phyloP scores from a whole-genome alignment of 1,140 invertebrate species.

The Heliothis virescens region DNA sequence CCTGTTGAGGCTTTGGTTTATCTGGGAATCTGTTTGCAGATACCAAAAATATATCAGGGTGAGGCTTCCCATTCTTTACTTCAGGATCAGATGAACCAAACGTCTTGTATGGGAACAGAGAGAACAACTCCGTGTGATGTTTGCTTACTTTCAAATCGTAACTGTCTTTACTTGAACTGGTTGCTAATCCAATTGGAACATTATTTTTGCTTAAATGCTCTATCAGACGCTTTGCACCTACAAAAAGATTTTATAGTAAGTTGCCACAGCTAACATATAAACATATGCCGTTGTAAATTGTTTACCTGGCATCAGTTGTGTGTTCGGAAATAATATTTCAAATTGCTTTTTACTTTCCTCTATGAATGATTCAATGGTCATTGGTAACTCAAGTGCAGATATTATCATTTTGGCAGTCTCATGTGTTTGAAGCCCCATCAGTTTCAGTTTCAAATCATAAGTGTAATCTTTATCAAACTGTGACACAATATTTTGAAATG shows the following conservation, averaged over 20 bases:
- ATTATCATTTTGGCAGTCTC: constrained; percentile 88
- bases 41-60: constrained; percentile 92
- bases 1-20: constrained; percentile 86
- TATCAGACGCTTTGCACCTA: constrained; percentile 90
- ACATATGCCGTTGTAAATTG: not conserved
- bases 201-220: constrained; percentile 89
- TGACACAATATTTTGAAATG: constrained; percentile 89
- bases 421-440: constrained; percentile 91
- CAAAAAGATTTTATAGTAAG: constrained; percentile 56
- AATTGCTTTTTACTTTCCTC: constrained; percentile 81
- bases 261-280: not conserved
- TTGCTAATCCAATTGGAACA: constrained; percentile 91
- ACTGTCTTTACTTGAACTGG: constrained; percentile 88
- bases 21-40: constrained; percentile 89
- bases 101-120: constrained; percentile 89
- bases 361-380: constrained; percentile 90
- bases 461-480: constrained; percentile 91
- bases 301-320: constrained; percentile 89
- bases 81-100: constrained; percentile 90
- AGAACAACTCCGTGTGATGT: constrained; percentile 89
- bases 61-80: constrained; percentile 92
- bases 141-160: constrained; percentile 89
- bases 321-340: constrained; percentile 87
- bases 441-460: constrained; percentile 90
- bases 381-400: constrained; percentile 89